Conservation (phyloP, 2,888 invertebrate species). For the Temnothorax unifasciatus region DNA sequence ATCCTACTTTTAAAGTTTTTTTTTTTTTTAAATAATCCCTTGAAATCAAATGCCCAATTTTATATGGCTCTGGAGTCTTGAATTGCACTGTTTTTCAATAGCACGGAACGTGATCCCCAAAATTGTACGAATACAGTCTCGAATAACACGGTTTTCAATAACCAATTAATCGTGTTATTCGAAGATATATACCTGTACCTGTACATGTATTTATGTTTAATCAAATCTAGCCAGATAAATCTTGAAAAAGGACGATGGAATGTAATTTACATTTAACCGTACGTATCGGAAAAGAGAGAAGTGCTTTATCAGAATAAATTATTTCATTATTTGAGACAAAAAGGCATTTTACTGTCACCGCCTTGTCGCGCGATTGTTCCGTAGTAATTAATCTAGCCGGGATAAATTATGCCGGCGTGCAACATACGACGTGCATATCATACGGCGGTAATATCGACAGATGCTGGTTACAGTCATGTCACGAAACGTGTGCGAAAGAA, state of each 20-base stretch:
- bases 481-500: conserved; percentile 49
- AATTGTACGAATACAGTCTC: too few relatives aligned
- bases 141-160: too few relatives aligned
- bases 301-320: not conserved
- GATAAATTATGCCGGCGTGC: conserved; percentile 34
- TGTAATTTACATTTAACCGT: not conserved
- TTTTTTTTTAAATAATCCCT: too few relatives aligned
- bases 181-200: too few relatives aligned
- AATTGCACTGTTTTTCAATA: too few relatives aligned
- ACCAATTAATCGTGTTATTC: too few relatives aligned
- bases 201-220: not conserved
- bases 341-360: not conserved
- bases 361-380: conserved; percentile 30
- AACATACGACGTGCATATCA: conserved; percentile 38
- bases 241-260: not conserved
- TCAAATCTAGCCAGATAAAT: not conserved
- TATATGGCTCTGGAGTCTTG: too few relatives aligned
- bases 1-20: too few relatives aligned
- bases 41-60: too few relatives aligned
- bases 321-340: conserved; percentile 20
- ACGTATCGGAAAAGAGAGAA: not conserved
- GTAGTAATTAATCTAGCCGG: conserved; percentile 34
- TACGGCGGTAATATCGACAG: conserved; percentile 59
- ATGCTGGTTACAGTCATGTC: conserved; percentile 63
- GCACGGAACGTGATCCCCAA: too few relatives aligned